Conservation (phyloP, 2,888 invertebrate genomes). For the Limnephilus rhombicus region DNA sequence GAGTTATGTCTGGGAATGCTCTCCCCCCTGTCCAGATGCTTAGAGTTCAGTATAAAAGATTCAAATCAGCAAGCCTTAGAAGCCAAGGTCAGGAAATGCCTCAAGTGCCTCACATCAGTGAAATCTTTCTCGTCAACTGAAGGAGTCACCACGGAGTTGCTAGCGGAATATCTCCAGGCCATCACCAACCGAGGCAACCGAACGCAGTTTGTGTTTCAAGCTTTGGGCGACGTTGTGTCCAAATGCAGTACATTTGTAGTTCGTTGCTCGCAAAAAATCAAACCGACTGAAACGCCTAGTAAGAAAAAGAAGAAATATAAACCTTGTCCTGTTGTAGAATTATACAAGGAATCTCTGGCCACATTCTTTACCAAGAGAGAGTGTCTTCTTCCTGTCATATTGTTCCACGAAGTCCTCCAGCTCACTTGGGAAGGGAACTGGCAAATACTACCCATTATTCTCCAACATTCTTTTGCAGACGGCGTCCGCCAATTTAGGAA, state of each 20-base stretch:
- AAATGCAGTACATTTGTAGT: slow-evolving; percentile 82
- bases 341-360: slow-evolving; percentile 77
- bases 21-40: slow-evolving; percentile 81
- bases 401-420: slow-evolving; percentile 82
- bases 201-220: slow-evolving; percentile 81
- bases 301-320: slow-evolving; percentile 70
- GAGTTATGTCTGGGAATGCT: slow-evolving; percentile 83
- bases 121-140: slow-evolving; percentile 80
- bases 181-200: slow-evolving; percentile 81
- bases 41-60: slow-evolving; percentile 85
- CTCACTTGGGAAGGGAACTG: slow-evolving; percentile 82
- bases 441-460: slow-evolving; percentile 78
- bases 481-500: slow-evolving; percentile 82
- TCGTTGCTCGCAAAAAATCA: slow-evolving; percentile 79
- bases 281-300: slow-evolving; percentile 70
- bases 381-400: slow-evolving; percentile 80
- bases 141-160: slow-evolving; percentile 76
- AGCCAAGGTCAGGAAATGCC: slow-evolving; percentile 79
- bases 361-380: slow-evolving; percentile 82
- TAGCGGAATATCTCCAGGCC: slow-evolving; percentile 78
- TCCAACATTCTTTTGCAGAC: slow-evolving; percentile 79
- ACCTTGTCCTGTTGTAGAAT: slow-evolving; percentile 72
- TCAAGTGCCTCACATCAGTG: slow-evolving; percentile 79
- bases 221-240: slow-evolving; percentile 81
- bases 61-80: slow-evolving; percentile 83